Evolutionary conservation across 2,797 vertebrate genomes (phyloP).

Genomic region (Cyprinella venusta): DNA sequence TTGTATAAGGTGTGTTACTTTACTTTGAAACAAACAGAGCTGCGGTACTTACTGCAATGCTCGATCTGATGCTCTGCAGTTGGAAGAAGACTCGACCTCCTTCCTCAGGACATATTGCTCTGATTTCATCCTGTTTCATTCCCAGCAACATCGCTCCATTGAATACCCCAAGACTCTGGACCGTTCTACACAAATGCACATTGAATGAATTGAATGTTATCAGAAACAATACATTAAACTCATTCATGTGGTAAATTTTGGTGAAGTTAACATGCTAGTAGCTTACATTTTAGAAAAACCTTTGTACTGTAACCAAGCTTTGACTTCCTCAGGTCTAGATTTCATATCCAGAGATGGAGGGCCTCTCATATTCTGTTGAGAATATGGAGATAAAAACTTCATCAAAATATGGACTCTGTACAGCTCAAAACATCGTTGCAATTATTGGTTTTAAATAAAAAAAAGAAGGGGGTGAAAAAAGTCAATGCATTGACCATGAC

Average conservation of each 20-base stretch:
- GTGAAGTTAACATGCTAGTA: background rate
- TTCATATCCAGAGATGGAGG: constrained; percentile 70
- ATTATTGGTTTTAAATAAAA: background rate
- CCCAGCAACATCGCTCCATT: constrained; percentile 80
- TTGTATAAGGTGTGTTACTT: background rate
- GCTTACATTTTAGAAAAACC: constrained; percentile 86
- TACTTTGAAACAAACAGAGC: constrained; percentile 6
- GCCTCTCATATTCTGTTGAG: constrained; percentile 52
- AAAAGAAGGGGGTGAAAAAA: background rate
- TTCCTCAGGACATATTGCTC: constrained; percentile 86
- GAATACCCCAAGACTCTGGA: constrained; percentile 81
- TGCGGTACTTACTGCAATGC: constrained; percentile 79
- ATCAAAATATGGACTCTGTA: background rate
- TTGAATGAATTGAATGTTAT: background rate
- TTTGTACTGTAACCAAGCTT: constrained; percentile 85
- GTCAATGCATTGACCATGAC: background rate
- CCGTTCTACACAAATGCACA: constrained; percentile 74
- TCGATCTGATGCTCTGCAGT: constrained; percentile 78
- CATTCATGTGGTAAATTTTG: background rate
- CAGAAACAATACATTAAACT: background rate
- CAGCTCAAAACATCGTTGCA: background rate
- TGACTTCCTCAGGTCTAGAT: constrained; percentile 83
- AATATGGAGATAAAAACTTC: background rate
- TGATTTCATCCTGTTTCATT: constrained; percentile 79
- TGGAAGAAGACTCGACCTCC: constrained; percentile 82